A percentile compares a stretch with the other conserved stretches of the same genome.
Evolutionary conservation across 2,797 vertebrate species (phyloP).

Genomic region (Chloroceryle amazona): DNA sequence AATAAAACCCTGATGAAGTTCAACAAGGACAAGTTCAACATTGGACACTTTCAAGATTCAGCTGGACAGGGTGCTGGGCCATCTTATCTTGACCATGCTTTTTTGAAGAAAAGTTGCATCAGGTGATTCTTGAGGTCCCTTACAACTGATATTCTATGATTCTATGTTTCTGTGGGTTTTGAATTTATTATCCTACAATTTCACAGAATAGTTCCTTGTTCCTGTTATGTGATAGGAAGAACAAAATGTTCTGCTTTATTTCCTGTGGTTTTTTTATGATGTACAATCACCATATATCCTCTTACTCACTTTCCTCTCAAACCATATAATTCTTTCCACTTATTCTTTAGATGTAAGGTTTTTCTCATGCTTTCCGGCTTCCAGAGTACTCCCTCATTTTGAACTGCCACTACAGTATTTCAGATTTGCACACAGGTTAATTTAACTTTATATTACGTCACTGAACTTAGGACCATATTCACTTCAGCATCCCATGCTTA

Average conservation of each 20-base stretch:
- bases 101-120: neutral
- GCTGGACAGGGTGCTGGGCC: neutral
- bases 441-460: neutral
- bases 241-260: neutral
- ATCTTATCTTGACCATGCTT: neutral
- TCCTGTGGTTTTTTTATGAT: neutral
- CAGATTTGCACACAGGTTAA: neutral
- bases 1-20: no score
- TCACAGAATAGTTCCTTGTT: conserved; percentile 36
- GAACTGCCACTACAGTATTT: neutral
- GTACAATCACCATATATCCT: neutral
- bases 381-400: neutral
- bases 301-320: neutral
- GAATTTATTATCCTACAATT: neutral
- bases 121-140: neutral
- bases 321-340: no score
- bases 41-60: neutral
- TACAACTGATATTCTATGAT: neutral
- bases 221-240: neutral
- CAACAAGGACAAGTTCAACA: no score
- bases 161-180: neutral
- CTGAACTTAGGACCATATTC: neutral
- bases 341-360: no score
- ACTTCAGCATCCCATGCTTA: neutral
- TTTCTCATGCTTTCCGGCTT: no score